Evolutionary conservation across 2,888 invertebrate species (phyloP).

Genomic region (Bursaphelenchus okinawaensis): DNA sequence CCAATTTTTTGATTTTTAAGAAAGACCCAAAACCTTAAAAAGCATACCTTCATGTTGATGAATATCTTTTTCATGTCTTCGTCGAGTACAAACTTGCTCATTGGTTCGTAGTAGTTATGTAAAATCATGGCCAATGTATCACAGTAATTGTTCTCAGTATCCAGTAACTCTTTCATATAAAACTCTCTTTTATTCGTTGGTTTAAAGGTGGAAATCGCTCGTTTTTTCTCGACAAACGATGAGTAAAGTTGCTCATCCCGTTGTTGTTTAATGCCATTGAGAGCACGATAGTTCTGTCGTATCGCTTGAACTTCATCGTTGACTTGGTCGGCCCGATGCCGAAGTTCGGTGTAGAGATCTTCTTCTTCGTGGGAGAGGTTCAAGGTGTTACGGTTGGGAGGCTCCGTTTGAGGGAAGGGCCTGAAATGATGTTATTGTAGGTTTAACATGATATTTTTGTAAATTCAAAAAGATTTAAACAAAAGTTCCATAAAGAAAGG

Average conservation of each 20-base stretch:
- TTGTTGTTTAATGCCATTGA: background rate
- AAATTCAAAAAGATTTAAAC: slow-evolving; percentile 12
- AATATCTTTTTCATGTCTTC: slow-evolving; percentile 78
- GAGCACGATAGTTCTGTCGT: background rate
- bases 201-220: slow-evolving; percentile 21
- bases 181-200: slow-evolving; percentile 79
- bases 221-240: slow-evolving; percentile 25
- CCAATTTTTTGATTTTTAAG: no score
- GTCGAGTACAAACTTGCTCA: slow-evolving; percentile 68
- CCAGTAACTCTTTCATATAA: slow-evolving; percentile 73
- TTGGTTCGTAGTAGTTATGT: slow-evolving; percentile 60
- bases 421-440: slow-evolving; percentile 18
- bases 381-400: slow-evolving; percentile 11
- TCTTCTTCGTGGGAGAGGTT: slow-evolving; percentile 12
- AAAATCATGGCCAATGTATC: slow-evolving; percentile 67
- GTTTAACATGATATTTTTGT: background rate
- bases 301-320: background rate
- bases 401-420: slow-evolving; percentile 32
- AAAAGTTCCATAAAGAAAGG: background rate
- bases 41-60: slow-evolving; percentile 75
- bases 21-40: background rate
- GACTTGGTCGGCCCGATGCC: background rate
- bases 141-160: slow-evolving; percentile 93
- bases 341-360: slow-evolving; percentile 18
- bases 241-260: slow-evolving; percentile 35